phyloP scores from a whole-genome alignment of 2,888 invertebrate species.

The Hartigia nigra region DNA sequence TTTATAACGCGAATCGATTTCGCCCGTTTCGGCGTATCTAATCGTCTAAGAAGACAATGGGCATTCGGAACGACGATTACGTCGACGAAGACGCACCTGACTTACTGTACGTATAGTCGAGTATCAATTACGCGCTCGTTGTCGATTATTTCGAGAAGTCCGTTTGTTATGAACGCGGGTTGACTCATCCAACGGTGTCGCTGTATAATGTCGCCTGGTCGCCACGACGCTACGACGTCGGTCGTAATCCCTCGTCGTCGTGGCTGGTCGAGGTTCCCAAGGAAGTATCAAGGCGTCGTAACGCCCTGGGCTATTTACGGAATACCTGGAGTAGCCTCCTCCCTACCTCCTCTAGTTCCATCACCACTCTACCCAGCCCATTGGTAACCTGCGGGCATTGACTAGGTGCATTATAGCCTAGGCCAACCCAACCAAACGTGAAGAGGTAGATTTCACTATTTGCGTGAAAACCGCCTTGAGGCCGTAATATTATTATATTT shows the following conservation, averaged over 20 bases:
- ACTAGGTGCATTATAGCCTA: not conserved
- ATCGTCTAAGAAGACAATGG: not conserved
- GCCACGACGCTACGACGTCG: not conserved
- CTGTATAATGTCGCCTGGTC: not conserved
- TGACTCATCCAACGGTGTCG: constrained; percentile 16
- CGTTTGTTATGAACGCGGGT: constrained; percentile 13
- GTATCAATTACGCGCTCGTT: constrained; percentile 16
- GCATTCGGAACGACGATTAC: too few species aligned
- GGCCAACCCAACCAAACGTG: not conserved
- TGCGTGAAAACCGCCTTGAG: not conserved
- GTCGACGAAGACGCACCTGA: not conserved
- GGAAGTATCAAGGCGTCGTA: constrained; percentile 1
- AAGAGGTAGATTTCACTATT: not conserved
- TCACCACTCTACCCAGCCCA: not conserved
- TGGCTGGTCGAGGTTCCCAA: not conserved
- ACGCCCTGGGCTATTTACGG: not conserved
- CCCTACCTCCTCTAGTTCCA: too few species aligned
- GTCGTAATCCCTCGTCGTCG: not conserved
- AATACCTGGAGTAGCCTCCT: not conserved
- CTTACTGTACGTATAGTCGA: not conserved
- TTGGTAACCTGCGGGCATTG: not conserved
- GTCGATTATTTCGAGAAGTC: constrained; percentile 21
- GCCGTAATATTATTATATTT: too few species aligned
- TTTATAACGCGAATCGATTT: not conserved
- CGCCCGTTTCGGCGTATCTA: not conserved